These are phyloP conservation scores for Chouioia cunea DNA, from an alignment of 2,888 invertebrate genomes.

Conservation along the genomic window DNA sequence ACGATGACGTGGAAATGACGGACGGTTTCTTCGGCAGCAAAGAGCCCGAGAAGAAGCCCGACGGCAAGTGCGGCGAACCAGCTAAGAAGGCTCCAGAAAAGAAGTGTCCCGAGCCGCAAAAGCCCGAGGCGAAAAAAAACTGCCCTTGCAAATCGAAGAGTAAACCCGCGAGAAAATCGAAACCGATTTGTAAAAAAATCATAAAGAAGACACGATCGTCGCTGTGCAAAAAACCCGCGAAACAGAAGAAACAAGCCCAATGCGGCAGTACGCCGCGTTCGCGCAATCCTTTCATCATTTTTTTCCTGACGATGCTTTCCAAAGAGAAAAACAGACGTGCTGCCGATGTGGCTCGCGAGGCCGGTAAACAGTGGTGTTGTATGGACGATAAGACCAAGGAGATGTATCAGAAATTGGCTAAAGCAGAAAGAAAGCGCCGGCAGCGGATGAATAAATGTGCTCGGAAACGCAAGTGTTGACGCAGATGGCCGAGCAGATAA, in stretches of 20 bases:
- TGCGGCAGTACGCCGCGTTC: constrained; percentile 20
- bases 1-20: neutral
- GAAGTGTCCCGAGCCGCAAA: neutral
- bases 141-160: neutral
- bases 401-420: constrained; percentile 4
- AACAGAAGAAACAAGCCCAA: neutral
- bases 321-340: neutral
- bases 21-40: constrained; percentile 23
- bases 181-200: neutral
- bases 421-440: neutral
- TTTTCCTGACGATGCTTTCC: constrained; percentile 23
- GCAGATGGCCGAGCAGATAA: too few species aligned
- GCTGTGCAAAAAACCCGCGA: neutral
- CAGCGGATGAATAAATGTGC: neutral
- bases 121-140: neutral
- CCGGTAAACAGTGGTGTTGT: constrained; percentile 30
- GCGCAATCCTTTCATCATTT: constrained; percentile 39
- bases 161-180: constrained; percentile 1
- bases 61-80: neutral
- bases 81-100: neutral
- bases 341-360: constrained; percentile 20
- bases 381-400: constrained; percentile 2
- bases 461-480: neutral
- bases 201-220: neutral
- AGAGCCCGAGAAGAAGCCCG: neutral